phyloP scores from a whole-genome alignment of 2,113 vertebrate genomes.

The Pantherophis guttatus region DNA sequence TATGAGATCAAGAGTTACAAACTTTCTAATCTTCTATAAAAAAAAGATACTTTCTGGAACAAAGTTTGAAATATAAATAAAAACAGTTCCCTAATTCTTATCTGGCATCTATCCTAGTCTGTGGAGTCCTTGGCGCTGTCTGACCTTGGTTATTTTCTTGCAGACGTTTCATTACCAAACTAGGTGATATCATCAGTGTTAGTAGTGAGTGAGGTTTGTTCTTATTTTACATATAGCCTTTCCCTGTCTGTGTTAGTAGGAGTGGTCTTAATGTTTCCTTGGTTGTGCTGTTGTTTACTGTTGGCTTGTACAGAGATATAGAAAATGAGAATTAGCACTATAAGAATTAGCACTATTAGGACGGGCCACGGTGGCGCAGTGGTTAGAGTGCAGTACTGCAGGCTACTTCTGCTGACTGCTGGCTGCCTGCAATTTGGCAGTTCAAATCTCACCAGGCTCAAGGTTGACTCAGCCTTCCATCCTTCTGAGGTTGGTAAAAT shows the following conservation, averaged over 20 bases:
- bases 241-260: neutral
- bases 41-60: neutral
- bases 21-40: neutral
- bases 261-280: neutral
- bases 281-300: neutral
- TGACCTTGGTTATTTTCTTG: no score
- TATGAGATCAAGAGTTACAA: neutral
- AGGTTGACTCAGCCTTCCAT: no score
- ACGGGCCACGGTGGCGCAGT: no score
- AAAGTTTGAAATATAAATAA: neutral
- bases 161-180: neutral
- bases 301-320: neutral
- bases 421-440: no score
- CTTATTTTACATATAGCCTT: neutral
- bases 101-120: neutral
- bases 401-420: no score
- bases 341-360: no score
- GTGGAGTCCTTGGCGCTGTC: no score
- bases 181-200: neutral
- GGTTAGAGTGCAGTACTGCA: no score
- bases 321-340: neutral
- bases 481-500: no score
- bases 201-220: neutral
- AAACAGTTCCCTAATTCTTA: neutral
- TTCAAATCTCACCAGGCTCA: no score